Evolutionary conservation across 2,797 vertebrate genomes (phyloP), one percentile per base, ranked within the genome.

Genomic region (Nannoperca obscura): DNA sequence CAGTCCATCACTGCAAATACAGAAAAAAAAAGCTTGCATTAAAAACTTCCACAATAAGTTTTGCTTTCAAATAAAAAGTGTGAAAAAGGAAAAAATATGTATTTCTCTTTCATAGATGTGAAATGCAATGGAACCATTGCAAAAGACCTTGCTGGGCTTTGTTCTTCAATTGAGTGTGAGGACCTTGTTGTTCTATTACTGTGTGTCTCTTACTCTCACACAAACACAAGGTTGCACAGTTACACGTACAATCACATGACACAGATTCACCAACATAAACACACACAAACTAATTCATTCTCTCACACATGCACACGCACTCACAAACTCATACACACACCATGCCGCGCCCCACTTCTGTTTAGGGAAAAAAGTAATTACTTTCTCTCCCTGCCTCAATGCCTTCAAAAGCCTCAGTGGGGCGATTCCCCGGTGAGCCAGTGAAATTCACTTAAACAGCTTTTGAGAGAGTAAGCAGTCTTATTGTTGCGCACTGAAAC

Each of bases 361-460:
- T 94, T 94, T 94, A 94, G 94, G 94, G 92, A 93, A 92, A 94
- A 94, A 94, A 94, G 94, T 94, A 94, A 94, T 94, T 94, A 94
- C 94, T 94, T 94, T 94, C 92, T 93, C 91, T 93, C 88, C 88
- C 86, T 94, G 94, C 93, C 92, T 94, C 91, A 92, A 91, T 94
- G 93, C 94, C 92, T 94, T 92, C 94, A 93, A 92, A 94, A 94
- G 91, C 93, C 93, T 93, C 91, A 88, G 91, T 87, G 83, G 92
- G 93, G 92, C 88, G 91, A 93, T 94, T 93, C 94, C 93, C 94
- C 83, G 82, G 94, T 92, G 93, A 93, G 94, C 91, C 87, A 91
- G 90, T 93, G 92, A 90, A 94, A 94, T 94, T 94, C 93, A 94
- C 94, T 94, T 94, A 93, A 94, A 94, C 93, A 94, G 94, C 91